Evolutionary conservation across 1,140 invertebrate genomes (phyloP), one percentile per base, ranked within the genome.

Genomic region (Drosophila nikananu): DNA sequence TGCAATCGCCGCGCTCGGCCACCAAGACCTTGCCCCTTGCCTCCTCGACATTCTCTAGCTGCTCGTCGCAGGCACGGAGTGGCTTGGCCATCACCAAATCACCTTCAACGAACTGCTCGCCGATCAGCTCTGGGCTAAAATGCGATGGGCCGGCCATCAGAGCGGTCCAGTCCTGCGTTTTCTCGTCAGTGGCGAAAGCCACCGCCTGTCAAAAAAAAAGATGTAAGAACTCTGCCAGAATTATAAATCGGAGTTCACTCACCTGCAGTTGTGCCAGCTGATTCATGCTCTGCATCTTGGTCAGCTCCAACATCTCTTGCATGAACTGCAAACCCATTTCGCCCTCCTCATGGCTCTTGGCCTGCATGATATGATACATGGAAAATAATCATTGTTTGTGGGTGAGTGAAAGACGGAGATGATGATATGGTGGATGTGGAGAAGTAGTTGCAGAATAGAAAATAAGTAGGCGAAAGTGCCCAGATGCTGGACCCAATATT

Each of bases 281-380:
- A 80, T 95, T 94, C 67, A 95, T 93, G 15, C 94, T 92, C 91
- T 97, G 96, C 65, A 95, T 93, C 89, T 97, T 97, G 37, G 97
- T 97, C 48, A 98, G 93, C 93, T 98, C 97, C 10, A 98, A 95
- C 97, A 99, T 99, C 94, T 99, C 98, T 87, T 98, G 97, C 97
- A 99, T 99, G 87, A 99, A 99, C 32, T 97, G 94, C 25, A 99
- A 92, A 1, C 99, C 98, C 94, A 99, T 97, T 90, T 98, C 97
- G 3, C 97, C 98, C 91, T 98, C 97, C 77, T 96, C 95, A 15
- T 96, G 93, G 51, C 96, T 96, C 90, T 96, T 95, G 13, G 98
- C 98, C 97, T 98, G 90, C 54, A 19, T 23, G 19, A 41, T 15
- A 59, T 39, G 12, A n/a, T n/a, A 41, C 1, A 55, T 15, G 2